Evolutionary conservation across 2,797 vertebrate species (phyloP), one percentile per base, ranked within the genome.

Genomic region (Choloepus didactylus): DNA sequence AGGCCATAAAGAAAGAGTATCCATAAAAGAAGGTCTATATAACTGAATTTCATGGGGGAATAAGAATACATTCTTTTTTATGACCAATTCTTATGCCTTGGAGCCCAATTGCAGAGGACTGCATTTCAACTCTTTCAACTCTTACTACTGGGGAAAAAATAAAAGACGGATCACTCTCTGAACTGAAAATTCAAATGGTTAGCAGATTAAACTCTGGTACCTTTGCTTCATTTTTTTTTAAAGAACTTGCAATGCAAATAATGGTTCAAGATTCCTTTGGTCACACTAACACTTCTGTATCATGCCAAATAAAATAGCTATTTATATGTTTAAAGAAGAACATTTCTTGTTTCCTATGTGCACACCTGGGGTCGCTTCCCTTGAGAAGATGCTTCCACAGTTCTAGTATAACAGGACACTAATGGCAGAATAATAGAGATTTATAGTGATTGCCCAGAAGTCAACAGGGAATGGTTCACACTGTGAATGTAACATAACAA

Each of bases 361-460:
- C 91, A 95, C 96, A 98, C 94, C 97, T 98, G 96, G 95, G 73
- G 89, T 96, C 60, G 8, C 21, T 85, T 94, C 96, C 96, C 96
- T 94, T 80, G 96, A 97, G 97, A 94, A 97, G 87, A 89, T 85
- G 38, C 91, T 76, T 97, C 95, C 95, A 90, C 89, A 92, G 87
- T 3, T 0, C 81, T 89, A 85, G 96, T 73, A 87, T 95, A 97
- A 97, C 91, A 96, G 97, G 93, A 97, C 89, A 96, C 93, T 97
- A 98, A 97, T 87, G 94, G 91, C 64, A 79, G 70, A 96, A 97
- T 97, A 98, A 97, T 94, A 97, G 96, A 97, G 96, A 97, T 97
- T 97, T 97, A 98, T 97, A 97, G 95, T 93, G 90, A 96, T 90
- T 97, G 96, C 96, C 97, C 96, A 96, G 92, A 95, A 97, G 93